Conservation (phyloP, 1,140 invertebrate genomes). For the Macrotrachela quadricornifera region DNA sequence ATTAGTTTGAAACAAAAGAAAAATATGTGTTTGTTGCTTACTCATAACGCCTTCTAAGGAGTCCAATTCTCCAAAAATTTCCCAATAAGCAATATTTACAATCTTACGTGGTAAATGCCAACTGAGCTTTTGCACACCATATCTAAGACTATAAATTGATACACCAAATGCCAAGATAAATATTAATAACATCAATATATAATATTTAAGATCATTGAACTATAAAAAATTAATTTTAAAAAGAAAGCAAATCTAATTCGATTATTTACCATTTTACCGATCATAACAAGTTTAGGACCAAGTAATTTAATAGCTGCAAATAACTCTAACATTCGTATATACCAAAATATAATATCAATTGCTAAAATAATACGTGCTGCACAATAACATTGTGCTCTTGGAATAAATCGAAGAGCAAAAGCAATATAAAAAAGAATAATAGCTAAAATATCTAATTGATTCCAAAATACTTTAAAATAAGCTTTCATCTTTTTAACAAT, state of each 20-base stretch:
- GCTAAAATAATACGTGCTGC: background rate
- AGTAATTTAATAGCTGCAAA: conserved; percentile 26
- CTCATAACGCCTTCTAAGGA: conserved; percentile 17
- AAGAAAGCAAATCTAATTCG: no score
- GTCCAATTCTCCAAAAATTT: conserved; percentile 26
- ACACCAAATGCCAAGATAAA: conserved; percentile 6
- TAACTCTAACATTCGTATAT: conserved; percentile 22
- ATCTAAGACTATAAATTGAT: background rate
- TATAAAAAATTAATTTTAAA: no score
- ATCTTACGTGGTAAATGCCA: no score
- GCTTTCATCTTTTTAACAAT: background rate
- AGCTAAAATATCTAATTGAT: conserved; percentile 21
- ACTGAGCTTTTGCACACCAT: background rate
- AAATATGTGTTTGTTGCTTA: no score
- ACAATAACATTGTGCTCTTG: background rate
- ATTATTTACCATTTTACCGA: conserved; percentile 28
- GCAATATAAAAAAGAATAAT: conserved; percentile 18
- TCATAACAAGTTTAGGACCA: conserved; percentile 34
- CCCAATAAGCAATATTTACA: conserved; percentile 17
- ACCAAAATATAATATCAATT: conserved; percentile 10
- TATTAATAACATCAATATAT: conserved; percentile 4
- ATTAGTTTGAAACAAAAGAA: no score
- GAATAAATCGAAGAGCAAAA: conserved; percentile 8
- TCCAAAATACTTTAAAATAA: conserved; percentile 25
- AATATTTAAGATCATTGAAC: conserved; percentile 16